phyloP scores from a whole-genome alignment of 2,797 vertebrate species.

The Amblyopsis hoosieri region DNA sequence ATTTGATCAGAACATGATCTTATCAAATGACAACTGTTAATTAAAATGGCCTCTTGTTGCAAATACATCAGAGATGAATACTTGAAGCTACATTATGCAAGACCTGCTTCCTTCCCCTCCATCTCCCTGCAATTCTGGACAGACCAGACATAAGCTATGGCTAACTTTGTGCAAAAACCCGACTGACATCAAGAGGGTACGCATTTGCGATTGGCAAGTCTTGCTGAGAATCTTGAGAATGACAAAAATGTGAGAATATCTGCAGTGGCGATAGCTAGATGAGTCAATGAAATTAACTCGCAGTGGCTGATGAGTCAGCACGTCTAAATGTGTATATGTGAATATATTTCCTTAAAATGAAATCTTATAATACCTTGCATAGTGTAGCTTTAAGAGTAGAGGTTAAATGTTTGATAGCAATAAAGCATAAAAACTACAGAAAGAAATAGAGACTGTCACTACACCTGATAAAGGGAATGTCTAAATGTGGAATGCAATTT shows the following conservation, averaged over 20 bases:
- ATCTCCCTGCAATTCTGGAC: too few relatives aligned
- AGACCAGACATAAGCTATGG: too few relatives aligned
- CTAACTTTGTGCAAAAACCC: too few relatives aligned
- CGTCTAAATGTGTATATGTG: conserved; percentile 15
- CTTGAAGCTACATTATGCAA: conserved; percentile 7
- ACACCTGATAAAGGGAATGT: conserved; percentile 70
- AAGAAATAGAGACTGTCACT: conserved; percentile 17
- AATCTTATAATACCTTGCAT: too few relatives aligned
- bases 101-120: too few relatives aligned
- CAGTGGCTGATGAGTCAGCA: too few relatives aligned
- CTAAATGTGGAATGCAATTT: conserved; percentile 50
- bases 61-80: conserved; percentile 25
- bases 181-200: too few relatives aligned
- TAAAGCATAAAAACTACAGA: conserved; percentile 11
- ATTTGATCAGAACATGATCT: conserved; percentile 18
- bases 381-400: conserved; percentile 7
- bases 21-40: conserved; percentile 4
- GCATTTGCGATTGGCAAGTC: too few relatives aligned
- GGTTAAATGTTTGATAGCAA: conserved; percentile 7
- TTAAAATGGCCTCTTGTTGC: neutral
- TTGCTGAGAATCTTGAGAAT: too few relatives aligned
- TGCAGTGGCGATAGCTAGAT: too few relatives aligned
- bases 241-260: too few relatives aligned
- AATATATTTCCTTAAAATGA: neutral
- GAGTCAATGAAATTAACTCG: too few relatives aligned